Evolutionary conservation across 1,140 invertebrate species (phyloP).

Genomic region (Diuraphis noxia): DNA sequence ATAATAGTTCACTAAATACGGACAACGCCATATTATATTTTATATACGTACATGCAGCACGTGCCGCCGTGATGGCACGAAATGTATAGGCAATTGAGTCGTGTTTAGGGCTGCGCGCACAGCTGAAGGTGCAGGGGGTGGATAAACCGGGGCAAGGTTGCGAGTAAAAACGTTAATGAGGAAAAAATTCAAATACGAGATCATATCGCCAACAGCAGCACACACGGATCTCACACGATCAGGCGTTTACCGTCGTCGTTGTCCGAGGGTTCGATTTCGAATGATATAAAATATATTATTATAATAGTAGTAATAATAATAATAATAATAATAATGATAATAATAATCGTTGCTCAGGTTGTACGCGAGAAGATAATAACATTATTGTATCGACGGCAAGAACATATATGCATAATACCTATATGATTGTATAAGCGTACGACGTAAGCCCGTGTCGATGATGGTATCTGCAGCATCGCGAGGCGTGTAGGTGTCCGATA

Average conservation of each 20-base stretch:
- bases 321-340: neutral
- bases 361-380: neutral
- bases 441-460: neutral
- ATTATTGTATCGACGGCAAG: neutral
- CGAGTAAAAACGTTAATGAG: slow-evolving; percentile 29
- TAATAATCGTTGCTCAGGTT: neutral
- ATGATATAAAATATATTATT: slow-evolving; percentile 6
- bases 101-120: neutral
- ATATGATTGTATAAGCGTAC: neutral
- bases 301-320: neutral
- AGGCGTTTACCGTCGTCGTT: neutral
- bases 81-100: neutral
- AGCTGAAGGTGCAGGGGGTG: neutral
- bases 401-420: neutral
- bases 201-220: neutral
- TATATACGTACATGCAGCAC: neutral
- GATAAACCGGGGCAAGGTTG: slow-evolving; percentile 21
- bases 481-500: slow-evolving; percentile 7
- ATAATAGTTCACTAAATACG: neutral
- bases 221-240: neutral
- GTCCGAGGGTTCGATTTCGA: slow-evolving; percentile 5
- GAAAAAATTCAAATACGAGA: slow-evolving; percentile 32
- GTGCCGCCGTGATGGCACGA: neutral
- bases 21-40: neutral
- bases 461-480: neutral